These are phyloP conservation scores for Pristiophorus japonicus DNA, from an alignment of 2,113 vertebrate genomes.

Conservation along the genomic window DNA sequence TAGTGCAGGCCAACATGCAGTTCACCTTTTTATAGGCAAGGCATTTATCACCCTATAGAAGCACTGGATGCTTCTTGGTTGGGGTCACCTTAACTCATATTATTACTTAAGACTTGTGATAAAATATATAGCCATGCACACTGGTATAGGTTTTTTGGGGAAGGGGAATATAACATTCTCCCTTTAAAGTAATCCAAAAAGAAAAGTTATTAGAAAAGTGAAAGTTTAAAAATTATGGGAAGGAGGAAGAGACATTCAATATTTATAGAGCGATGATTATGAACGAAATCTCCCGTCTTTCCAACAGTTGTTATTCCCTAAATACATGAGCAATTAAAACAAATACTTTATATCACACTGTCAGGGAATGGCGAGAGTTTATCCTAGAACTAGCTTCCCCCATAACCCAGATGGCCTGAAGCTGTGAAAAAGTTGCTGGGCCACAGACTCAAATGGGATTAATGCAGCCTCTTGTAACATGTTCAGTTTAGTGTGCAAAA, in stretches of 20 bases:
- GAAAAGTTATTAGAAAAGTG: not conserved
- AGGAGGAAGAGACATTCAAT: not conserved
- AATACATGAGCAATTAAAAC: not conserved
- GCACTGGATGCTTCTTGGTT: not conserved
- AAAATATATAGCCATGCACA: not conserved
- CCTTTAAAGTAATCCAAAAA: not conserved
- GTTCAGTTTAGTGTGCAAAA: not conserved
- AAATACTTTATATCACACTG: not conserved
- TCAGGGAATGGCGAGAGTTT: not conserved
- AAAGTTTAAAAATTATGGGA: not conserved
- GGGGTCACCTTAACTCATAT: not conserved
- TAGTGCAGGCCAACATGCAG: not conserved
- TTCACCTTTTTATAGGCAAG: not conserved
- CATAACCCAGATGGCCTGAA: not conserved
- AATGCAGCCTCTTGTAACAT: not conserved
- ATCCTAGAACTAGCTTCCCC: not conserved
- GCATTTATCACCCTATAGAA: not conserved
- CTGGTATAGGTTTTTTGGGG: not conserved
- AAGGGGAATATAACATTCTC: not conserved
- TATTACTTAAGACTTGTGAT: not conserved
- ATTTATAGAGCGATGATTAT: not conserved
- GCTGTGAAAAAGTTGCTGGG: not conserved
- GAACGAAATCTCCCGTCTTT: not conserved
- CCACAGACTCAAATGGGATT: not conserved
- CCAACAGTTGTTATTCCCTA: not conserved